phyloP scores from a whole-genome alignment of 1,140 invertebrate species.

The Cydia pomonella region DNA sequence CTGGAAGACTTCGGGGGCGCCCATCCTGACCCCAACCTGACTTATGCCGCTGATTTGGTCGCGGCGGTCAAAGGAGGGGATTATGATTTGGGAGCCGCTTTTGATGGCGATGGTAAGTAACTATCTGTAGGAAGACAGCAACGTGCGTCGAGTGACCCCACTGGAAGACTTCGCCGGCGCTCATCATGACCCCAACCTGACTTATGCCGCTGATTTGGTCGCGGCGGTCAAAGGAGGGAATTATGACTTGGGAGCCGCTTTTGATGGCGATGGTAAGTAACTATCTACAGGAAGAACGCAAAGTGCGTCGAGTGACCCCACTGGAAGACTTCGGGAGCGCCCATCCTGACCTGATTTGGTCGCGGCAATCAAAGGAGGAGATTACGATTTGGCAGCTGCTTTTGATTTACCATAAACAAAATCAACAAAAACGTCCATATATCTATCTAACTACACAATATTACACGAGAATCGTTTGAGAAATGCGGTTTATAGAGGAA shows the following conservation, averaged over 20 bases:
- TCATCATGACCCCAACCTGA: conserved; percentile 99
- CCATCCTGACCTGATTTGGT: conserved; percentile 84
- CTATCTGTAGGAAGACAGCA: conserved; percentile 65
- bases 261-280: conserved; percentile 93
- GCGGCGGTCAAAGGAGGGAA: conserved; percentile 87
- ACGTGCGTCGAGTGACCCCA: conserved; percentile 88
- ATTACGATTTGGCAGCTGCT: too few species aligned
- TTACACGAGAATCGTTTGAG: too few species aligned
- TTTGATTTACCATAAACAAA: too few species aligned
- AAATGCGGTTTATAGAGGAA: too few species aligned
- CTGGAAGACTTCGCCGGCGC: conserved; percentile 97
- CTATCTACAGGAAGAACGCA: too few species aligned
- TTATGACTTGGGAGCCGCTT: conserved; percentile 98
- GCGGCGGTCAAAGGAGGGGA: conserved; percentile 87
- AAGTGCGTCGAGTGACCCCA: conserved; percentile 86
- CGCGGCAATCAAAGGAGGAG: conserved; percentile 84
- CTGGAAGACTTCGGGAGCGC: conserved; percentile 97
- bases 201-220: conserved; percentile 95
- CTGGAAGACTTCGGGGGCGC: conserved; percentile 97
- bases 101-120: conserved; percentile 92
- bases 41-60: conserved; percentile 95
- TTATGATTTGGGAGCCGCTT: conserved; percentile 98
- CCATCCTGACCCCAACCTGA: conserved; percentile 99
- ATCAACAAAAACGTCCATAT: too few species aligned
- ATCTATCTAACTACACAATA: too few species aligned